Percentiles rank a stretch among this genome's conserved stretches.
These are phyloP conservation scores for Seira sanloemensis DNA, from an alignment of 2,888 invertebrate species.

Conservation along the genomic window DNA sequence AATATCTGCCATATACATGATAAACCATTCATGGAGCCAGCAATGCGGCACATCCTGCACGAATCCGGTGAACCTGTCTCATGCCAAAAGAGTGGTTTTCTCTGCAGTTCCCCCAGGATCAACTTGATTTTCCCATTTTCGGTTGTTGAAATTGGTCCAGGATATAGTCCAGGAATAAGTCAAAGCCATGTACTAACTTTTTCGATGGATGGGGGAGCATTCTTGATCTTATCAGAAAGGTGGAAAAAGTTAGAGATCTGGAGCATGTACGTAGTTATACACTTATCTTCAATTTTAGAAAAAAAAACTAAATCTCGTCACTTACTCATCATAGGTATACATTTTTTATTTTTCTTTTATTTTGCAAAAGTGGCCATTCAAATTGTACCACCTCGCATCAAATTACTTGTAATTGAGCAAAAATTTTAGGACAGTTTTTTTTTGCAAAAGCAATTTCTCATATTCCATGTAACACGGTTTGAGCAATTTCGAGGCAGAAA, in stretches of 20 bases:
- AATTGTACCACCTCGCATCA: not conserved
- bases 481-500: not conserved
- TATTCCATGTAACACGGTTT: not conserved
- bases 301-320: not conserved
- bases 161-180: conserved; percentile 49
- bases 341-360: not conserved
- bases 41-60: conserved; percentile 60
- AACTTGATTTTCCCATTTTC: conserved; percentile 11
- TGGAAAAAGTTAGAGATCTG: too few relatives aligned
- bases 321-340: not conserved
- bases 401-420: not conserved
- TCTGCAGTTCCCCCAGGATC: conserved; percentile 2
- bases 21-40: conserved; percentile 25
- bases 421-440: not conserved
- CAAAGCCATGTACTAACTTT: not conserved
- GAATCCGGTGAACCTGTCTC: conserved; percentile 24
- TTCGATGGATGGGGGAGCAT: not conserved
- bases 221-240: conserved; percentile 36
- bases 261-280: too few relatives aligned
- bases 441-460: not conserved
- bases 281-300: not conserved
- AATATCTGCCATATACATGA: conserved; percentile 3
- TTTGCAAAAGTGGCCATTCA: not conserved
- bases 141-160: conserved; percentile 22
- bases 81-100: not conserved